Evolutionary conservation across 2,797 vertebrate species (phyloP).

Genomic region (Falco biarmicus): DNA sequence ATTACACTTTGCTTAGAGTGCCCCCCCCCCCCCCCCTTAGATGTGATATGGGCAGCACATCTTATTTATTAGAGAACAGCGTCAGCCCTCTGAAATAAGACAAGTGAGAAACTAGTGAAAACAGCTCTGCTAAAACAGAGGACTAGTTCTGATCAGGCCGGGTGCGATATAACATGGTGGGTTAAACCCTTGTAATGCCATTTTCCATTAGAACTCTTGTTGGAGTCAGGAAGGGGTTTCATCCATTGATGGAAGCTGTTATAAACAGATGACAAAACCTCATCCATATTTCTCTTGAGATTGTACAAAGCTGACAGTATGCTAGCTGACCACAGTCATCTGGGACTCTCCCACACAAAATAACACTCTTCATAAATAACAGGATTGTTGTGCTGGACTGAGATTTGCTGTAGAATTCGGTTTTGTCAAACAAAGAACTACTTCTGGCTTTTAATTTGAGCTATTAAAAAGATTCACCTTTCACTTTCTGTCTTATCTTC

Average conservation of each 20-base stretch:
- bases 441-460: conserved; percentile 39
- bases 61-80: background rate
- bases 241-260: conserved; percentile 54
- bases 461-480: conserved; percentile 47
- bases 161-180: background rate
- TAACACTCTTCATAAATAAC: conserved; percentile 57
- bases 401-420: conserved; percentile 57
- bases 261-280: conserved; percentile 26
- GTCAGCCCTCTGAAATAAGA: background rate
- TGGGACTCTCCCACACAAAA: conserved; percentile 46
- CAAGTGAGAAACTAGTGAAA: background rate
- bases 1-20: background rate
- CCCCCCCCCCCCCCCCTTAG: background rate
- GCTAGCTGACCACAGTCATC: conserved; percentile 42
- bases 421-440: conserved; percentile 30
- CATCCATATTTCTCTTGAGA: conserved; percentile 59
- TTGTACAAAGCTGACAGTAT: conserved; percentile 23
- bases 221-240: background rate
- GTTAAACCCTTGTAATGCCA: conserved; percentile 16
- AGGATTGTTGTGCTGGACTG: background rate
- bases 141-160: background rate
- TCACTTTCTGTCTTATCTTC: conserved; percentile 22
- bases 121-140: background rate
- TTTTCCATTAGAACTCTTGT: conserved; percentile 43
- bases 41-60: background rate